Conservation (phyloP, 2,888 invertebrate species). For the Archips xylosteana region DNA sequence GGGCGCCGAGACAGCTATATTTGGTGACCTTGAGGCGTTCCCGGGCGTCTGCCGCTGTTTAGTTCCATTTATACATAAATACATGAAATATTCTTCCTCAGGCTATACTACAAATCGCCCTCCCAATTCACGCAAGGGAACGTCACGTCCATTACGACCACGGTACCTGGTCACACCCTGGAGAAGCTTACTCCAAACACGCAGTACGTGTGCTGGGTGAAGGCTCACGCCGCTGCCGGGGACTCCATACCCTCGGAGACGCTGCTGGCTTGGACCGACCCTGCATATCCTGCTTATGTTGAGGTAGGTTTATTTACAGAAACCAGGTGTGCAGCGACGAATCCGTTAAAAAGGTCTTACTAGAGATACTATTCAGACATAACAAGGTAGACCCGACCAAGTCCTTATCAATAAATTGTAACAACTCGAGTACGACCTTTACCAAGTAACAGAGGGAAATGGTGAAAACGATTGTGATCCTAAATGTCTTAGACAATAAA, state of each 20-base stretch:
- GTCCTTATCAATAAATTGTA: too few relatives aligned
- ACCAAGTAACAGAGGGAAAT: too few relatives aligned
- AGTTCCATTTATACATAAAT: background rate
- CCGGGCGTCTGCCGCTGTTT: too few relatives aligned
- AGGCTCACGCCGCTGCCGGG: constrained; percentile 88
- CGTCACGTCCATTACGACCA: constrained; percentile 87
- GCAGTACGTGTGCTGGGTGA: constrained; percentile 92
- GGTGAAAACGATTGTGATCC: too few relatives aligned
- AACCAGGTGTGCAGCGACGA: too few relatives aligned
- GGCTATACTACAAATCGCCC: constrained; percentile 89
- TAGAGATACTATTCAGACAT: too few relatives aligned
- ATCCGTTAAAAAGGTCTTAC: too few relatives aligned
- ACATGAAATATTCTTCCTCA: constrained; percentile 59
- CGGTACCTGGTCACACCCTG: constrained; percentile 89
- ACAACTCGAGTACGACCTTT: too few relatives aligned
- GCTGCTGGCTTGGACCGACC: constrained; percentile 94
- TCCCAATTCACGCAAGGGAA: constrained; percentile 82
- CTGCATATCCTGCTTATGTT: constrained; percentile 94
- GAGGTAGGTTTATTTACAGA: constrained; percentile 85
- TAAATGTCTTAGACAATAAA: too few relatives aligned
- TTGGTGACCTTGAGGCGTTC: too few relatives aligned
- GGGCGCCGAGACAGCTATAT: too few relatives aligned
- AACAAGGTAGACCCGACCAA: too few relatives aligned
- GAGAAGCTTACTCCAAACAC: constrained; percentile 91
- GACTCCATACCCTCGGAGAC: constrained; percentile 93